A percentile compares a stretch with the other conserved stretches of the same genome.
Conservation (phyloP, 1,140 invertebrate genomes). For the Neoseiulus cucumeris region DNA sequence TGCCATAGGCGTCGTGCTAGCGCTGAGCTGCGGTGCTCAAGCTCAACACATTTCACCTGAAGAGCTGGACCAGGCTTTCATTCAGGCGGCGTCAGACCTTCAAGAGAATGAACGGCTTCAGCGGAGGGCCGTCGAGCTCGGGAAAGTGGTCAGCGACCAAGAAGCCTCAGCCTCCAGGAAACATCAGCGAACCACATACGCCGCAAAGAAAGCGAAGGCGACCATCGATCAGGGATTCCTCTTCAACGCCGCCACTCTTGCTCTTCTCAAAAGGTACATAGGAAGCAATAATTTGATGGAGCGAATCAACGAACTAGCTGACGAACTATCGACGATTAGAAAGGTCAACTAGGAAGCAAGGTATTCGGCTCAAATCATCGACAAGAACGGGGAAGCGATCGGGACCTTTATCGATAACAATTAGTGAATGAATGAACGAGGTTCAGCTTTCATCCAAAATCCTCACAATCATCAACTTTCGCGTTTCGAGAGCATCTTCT, state of each 20-base stretch:
- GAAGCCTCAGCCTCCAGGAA: not conserved
- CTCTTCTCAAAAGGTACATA: not conserved
- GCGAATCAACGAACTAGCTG: not conserved
- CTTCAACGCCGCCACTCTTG: constrained; percentile 3
- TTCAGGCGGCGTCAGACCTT: not conserved
- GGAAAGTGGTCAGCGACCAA: not conserved
- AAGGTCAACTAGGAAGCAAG: too few species aligned
- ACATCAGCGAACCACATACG: constrained; percentile 5
- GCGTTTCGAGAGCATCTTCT: too few species aligned
- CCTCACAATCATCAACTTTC: too few species aligned
- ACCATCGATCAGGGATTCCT: constrained; percentile 10
- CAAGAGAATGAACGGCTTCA: not conserved
- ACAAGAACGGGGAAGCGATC: too few species aligned
- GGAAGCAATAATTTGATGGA: not conserved
- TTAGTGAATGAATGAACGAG: too few species aligned
- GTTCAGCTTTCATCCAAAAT: too few species aligned
- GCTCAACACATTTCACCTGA: not conserved
- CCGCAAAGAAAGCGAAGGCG: not conserved
- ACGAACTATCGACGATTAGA: too few species aligned
- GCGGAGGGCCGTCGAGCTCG: constrained; percentile 1
- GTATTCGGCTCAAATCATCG: too few species aligned
- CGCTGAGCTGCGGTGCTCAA: not conserved
- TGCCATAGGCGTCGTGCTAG: too few species aligned
- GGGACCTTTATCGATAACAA: too few species aligned
- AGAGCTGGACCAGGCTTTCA: constrained; percentile 7